Evolutionary conservation across 1,140 invertebrate genomes (phyloP).

Genomic region (Drosophila kikkawai): DNA sequence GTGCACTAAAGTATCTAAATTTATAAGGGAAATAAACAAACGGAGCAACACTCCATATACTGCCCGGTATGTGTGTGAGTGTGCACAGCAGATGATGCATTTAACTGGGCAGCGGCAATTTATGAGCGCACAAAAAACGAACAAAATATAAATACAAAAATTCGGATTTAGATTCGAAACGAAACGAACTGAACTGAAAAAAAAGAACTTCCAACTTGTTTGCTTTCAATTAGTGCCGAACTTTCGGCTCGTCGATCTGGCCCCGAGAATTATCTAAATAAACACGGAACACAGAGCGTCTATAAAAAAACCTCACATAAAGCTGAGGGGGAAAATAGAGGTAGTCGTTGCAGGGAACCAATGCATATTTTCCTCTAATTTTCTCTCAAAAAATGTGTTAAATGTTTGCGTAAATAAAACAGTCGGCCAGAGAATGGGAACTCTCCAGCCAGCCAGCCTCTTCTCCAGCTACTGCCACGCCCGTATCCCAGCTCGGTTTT

Average conservation of each 20-base stretch:
- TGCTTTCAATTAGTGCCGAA: constrained; percentile 78
- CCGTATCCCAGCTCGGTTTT: constrained; percentile 15
- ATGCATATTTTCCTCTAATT: constrained; percentile 66
- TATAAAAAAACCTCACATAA: constrained; percentile 63
- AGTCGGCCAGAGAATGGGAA: constrained; percentile 24
- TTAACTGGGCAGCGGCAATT: constrained; percentile 63
- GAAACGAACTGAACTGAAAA: constrained; percentile 2
- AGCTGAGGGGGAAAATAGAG: constrained; percentile 20
- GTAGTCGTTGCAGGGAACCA: constrained; percentile 61
- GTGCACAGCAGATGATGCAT: constrained; percentile 66
- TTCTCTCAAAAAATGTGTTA: constrained; percentile 79
- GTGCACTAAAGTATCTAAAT: constrained; percentile 82
- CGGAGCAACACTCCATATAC: constrained; percentile 35
- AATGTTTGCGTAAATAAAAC: constrained; percentile 78
- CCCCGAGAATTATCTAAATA: constrained; percentile 74
- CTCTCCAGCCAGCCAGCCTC: constrained; percentile 7
- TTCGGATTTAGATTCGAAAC: constrained; percentile 22
- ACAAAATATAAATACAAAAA: constrained; percentile 54
- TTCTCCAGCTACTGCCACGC: constrained; percentile 19
- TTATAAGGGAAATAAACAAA: constrained; percentile 81
- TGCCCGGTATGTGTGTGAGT: constrained; percentile 45
- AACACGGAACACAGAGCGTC: constrained; percentile 52
- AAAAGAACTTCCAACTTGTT: constrained; percentile 56
- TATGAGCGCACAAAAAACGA: constrained; percentile 49
- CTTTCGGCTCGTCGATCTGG: constrained; percentile 44